A percentile compares a stretch with the other conserved stretches of the same genome.
phyloP scores from a whole-genome alignment of 2,888 invertebrate species.

The Petrophora chlorosata region DNA sequence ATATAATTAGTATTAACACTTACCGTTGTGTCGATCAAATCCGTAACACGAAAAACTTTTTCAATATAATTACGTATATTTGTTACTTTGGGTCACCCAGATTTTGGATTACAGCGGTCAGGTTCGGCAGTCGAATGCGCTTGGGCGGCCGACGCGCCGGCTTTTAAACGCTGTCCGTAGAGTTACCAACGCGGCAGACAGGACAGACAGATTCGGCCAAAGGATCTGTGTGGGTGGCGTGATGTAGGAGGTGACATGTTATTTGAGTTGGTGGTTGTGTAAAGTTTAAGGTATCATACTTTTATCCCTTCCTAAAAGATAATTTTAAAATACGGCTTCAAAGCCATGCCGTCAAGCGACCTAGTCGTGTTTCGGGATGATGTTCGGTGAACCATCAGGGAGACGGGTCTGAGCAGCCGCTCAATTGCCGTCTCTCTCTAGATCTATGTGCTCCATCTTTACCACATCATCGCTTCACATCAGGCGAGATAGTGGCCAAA shows the following conservation, averaged over 20 bases:
- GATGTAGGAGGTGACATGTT: conserved; percentile 40
- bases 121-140: conserved; percentile 56
- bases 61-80: conserved; percentile 2
- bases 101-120: conserved; percentile 15
- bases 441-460: no score
- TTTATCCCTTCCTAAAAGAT: no score
- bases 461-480: no score
- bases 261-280: no score
- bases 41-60: conserved; percentile 27
- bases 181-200: conserved; percentile 44
- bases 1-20: conserved; percentile 1
- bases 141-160: conserved; percentile 62
- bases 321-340: no score
- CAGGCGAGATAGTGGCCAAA: no score
- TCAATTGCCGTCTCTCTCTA: no score
- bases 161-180: conserved; percentile 71
- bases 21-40: conserved; percentile 14
- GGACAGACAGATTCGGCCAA: conserved; percentile 4
- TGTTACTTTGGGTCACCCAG: conserved; percentile 6
- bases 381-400: no score
- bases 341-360: no score
- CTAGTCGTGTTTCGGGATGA: no score
- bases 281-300: no score
- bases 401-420: no score
- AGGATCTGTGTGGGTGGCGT: conserved; percentile 49